A percentile compares a stretch with the other conserved stretches of the same genome.
These are phyloP conservation scores for Bursaphelenchus okinawaensis DNA, from an alignment of 2,888 invertebrate genomes.

Conservation along the genomic window DNA sequence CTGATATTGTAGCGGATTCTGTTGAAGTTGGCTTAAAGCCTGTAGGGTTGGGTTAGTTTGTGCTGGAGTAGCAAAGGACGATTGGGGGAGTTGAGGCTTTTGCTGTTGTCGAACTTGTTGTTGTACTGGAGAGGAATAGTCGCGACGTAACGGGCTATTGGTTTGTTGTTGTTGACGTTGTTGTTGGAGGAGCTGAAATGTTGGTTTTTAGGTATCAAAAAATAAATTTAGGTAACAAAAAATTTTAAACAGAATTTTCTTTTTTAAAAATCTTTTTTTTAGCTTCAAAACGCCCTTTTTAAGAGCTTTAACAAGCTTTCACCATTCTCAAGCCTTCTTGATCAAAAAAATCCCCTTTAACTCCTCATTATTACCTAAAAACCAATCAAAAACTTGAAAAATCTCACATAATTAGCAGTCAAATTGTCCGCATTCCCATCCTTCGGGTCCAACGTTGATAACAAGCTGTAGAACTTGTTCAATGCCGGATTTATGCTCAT, in stretches of 20 bases:
- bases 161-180: background rate
- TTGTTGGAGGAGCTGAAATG: background rate
- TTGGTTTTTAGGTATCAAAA: too few species aligned
- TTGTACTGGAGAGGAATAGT: background rate
- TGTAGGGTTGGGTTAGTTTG: background rate
- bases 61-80: background rate
- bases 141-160: background rate
- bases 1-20: background rate
- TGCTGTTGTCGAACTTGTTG: conserved; percentile 13
- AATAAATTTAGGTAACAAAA: too few species aligned
- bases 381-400: background rate
- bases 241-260: too few species aligned
- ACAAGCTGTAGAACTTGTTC: background rate
- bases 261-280: too few species aligned
- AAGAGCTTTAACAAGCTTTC: too few species aligned
- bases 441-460: background rate
- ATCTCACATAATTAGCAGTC: background rate
- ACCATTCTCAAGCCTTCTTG: too few species aligned
- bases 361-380: background rate
- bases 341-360: too few species aligned
- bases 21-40: background rate
- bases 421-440: background rate
- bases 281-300: too few species aligned
- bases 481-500: background rate
- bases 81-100: background rate